These are phyloP conservation scores for Heteronetta atricapilla DNA, from an alignment of 2,113 vertebrate genomes.

Conservation along the genomic window DNA sequence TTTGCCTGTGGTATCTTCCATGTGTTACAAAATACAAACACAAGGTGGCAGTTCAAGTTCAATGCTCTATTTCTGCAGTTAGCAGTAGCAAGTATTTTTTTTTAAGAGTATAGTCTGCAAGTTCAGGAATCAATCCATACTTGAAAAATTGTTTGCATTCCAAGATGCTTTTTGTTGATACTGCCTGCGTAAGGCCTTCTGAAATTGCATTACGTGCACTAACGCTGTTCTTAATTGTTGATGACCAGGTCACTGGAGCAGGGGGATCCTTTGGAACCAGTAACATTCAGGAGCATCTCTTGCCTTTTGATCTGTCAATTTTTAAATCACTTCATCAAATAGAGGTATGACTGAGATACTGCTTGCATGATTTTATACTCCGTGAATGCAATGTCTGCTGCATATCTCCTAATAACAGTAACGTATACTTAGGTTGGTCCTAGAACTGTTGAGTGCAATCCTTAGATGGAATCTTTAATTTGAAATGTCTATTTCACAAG, in stretches of 20 bases:
- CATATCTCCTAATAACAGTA: neutral
- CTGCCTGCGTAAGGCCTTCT: neutral
- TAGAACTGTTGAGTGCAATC: neutral
- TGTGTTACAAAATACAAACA: conserved; percentile 9
- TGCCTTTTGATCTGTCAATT: conserved; percentile 92
- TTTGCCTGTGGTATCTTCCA: neutral
- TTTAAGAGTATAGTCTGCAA: neutral
- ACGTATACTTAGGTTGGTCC: neutral
- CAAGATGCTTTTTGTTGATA: neutral
- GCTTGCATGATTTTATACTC: neutral
- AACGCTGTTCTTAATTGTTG: neutral
- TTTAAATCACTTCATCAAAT: conserved; percentile 96
- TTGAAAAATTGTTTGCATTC: neutral
- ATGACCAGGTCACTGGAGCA: conserved; percentile 85
- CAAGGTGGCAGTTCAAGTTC: conserved; percentile 63
- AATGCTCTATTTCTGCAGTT: neutral
- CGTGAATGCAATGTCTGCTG: neutral
- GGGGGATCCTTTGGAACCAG: conserved; percentile 90
- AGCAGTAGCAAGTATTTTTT: neutral
- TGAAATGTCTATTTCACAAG: neutral
- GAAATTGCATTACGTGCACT: neutral
- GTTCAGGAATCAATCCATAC: neutral
- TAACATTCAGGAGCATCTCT: conserved; percentile 90
- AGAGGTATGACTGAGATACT: conserved; percentile 80
- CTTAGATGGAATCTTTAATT: neutral